Percentiles rank a stretch among this genome's conserved stretches.
These are phyloP conservation scores for Eurytoma californica DNA, from an alignment of 2,888 invertebrate genomes.

Conservation along the genomic window DNA sequence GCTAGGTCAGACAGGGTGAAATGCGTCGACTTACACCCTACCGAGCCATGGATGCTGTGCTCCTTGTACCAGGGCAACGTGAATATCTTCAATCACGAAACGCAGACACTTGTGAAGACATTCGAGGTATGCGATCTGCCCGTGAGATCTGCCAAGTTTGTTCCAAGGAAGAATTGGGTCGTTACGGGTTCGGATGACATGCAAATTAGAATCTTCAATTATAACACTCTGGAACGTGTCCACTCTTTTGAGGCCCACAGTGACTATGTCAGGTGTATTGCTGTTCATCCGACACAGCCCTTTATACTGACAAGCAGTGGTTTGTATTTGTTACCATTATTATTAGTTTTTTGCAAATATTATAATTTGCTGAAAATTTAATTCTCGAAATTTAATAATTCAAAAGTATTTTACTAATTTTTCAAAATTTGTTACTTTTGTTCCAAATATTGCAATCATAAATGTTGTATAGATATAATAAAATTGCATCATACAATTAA, in stretches of 20 bases:
- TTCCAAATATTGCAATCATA: too few relatives aligned
- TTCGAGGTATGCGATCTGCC: slow-evolving; percentile 98
- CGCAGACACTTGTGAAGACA: slow-evolving; percentile 90
- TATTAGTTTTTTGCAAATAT: background rate
- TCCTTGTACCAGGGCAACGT: slow-evolving; percentile 97
- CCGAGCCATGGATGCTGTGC: slow-evolving; percentile 99
- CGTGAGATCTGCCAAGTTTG: slow-evolving; percentile 96
- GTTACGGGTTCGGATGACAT: slow-evolving; percentile 98
- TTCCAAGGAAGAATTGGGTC: slow-evolving; percentile 98
- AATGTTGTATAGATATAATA: too few relatives aligned
- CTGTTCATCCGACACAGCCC: slow-evolving; percentile 97
- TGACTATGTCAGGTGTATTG: slow-evolving; percentile 97
- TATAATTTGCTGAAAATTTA: background rate
- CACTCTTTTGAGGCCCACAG: slow-evolving; percentile 99
- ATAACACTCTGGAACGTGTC: slow-evolving; percentile 97
- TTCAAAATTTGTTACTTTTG: too few relatives aligned
- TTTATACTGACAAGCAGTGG: slow-evolving; percentile 97
- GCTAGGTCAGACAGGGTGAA: slow-evolving; percentile 99
- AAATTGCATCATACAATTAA: too few relatives aligned
- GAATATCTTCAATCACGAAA: slow-evolving; percentile 99
- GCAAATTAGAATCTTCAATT: slow-evolving; percentile 97
- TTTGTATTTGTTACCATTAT: slow-evolving; percentile 75
- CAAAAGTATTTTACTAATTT: background rate
- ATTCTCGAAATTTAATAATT: background rate
- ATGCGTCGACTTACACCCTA: slow-evolving; percentile 97